phyloP scores from a whole-genome alignment of 2,888 invertebrate species.

The Agrotis segetum region DNA sequence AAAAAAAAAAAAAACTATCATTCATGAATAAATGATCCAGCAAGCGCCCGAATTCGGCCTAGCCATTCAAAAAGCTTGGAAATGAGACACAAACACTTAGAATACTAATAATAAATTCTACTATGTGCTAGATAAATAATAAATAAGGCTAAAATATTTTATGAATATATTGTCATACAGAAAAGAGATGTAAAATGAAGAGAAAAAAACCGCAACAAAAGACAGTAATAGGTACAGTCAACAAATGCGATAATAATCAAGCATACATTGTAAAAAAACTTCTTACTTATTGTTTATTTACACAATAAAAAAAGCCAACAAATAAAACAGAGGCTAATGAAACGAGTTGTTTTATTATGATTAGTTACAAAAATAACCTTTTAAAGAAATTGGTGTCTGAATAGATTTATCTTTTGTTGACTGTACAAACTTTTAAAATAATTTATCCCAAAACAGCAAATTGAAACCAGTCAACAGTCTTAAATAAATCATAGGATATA shows the following conservation, averaged over 20 bases:
- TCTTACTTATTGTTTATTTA: no score
- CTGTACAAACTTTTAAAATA: no score
- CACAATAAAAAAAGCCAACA: no score
- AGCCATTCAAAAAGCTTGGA: conserved; percentile 55
- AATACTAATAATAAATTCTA: conserved; percentile 3
- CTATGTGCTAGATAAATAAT: conserved; percentile 14
- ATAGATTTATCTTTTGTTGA: no score
- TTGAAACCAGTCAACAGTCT: not conserved
- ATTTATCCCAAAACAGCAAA: no score
- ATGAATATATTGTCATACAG: conserved; percentile 29
- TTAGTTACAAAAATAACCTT: no score
- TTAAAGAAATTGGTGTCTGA: no score
- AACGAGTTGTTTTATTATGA: no score
- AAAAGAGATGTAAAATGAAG: conserved; percentile 1
- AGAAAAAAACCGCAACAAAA: not conserved
- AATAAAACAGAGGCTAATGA: no score
- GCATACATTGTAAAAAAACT: no score
- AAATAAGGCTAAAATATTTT: conserved; percentile 3
- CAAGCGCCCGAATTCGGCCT: conserved; percentile 39
- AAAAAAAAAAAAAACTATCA: not conserved
- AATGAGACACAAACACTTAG: conserved; percentile 34
- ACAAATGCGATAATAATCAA: no score
- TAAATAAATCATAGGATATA: not conserved
- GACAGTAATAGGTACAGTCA: not conserved
- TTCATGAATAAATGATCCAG: conserved; percentile 32